Base-by-base conservation (phyloP, 2,888 invertebrate genomes). In the Melanostoma mellinum region DNA sequence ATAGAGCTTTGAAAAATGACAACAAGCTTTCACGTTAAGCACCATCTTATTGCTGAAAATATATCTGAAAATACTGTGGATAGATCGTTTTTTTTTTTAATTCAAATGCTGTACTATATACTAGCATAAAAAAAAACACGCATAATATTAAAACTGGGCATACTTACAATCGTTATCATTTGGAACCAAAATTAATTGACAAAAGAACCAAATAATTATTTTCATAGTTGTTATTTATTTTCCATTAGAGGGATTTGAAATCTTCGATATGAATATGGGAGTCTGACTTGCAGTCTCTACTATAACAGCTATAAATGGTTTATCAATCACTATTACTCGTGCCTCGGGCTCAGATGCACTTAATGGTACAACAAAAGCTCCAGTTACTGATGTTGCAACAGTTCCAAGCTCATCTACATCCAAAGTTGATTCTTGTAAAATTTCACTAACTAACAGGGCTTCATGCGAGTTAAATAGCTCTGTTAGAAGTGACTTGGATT, bases 391-490 rank as follows among this genome's bases (percentile, higher is more conserved):
- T 0, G 92, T 90, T 0, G 93, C 93, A 1, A 90, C 89, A 0
- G 92, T 92, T 8, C 93, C 93, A 60, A 91, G 87, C 81, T 93
- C 93, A 55, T 93, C 93, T 1, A 93, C 92, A 1, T 92, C 91
- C n/a, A 93, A 86, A 20, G 90, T 88, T 0, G 93, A 92, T 20
- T 92, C 92, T 86, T 93, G 93, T 2, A 92, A 71, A 0, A 93
- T 92, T 30, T 92, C 90, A 0, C 92, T 90, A 1, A 93, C 90
- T 65, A 65, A 86, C 88, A 91, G 1, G 2, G 69, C 30, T 6
- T 40, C n/a, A 1, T 73, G 60, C 3, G 67, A 68, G 33, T 50
- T 8, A 2, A 86, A 63, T 0, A 87, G 55, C 36, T 86, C 85
- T 89, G 92, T 2, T 2, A 93, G 88, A 32, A 92, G 91, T 1